Evolutionary conservation across 1,140 invertebrate genomes (phyloP).

Genomic region (Thalassaphorura encarpata): DNA sequence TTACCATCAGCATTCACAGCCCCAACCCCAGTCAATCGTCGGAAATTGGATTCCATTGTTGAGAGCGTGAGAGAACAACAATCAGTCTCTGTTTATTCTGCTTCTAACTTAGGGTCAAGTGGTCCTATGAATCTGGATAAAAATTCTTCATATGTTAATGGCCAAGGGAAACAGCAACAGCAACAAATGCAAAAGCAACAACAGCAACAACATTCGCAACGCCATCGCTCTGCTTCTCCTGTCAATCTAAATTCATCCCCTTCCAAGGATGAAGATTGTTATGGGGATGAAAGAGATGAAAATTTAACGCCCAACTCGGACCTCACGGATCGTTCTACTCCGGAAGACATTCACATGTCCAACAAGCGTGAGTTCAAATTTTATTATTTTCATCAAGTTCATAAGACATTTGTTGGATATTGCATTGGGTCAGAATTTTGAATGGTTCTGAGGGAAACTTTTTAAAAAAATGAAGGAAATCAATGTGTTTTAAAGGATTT

Average conservation of each 20-base stretch:
- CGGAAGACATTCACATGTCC: conserved; percentile 41
- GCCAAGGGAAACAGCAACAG: neutral
- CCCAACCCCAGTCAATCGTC: conserved; percentile 21
- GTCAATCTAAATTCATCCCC: conserved; percentile 8
- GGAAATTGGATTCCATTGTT: conserved; percentile 23
- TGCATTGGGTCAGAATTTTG: no score
- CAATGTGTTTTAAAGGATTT: no score
- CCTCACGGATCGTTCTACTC: conserved; percentile 46
- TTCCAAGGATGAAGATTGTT: conserved; percentile 15
- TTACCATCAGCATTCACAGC: conserved; percentile 47
- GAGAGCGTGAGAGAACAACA: conserved; percentile 13
- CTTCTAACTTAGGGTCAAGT: conserved; percentile 1
- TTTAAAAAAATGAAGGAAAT: no score
- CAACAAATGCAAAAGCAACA: neutral
- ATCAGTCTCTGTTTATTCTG: neutral
- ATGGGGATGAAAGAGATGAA: conserved; percentile 40
- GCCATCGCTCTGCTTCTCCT: conserved; percentile 29
- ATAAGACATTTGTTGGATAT: no score
- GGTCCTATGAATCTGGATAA: conserved; percentile 27
- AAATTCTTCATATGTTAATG: conserved; percentile 23
- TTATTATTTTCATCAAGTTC: no score
- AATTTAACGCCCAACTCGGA: conserved; percentile 47
- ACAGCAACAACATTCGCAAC: neutral
- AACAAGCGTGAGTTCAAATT: conserved; percentile 26
- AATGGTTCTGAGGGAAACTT: no score